Percentiles rank a stretch among this genome's conserved stretches.
Conservation (phyloP, 2,797 vertebrate species). For the Apodemus agrarius region DNA sequence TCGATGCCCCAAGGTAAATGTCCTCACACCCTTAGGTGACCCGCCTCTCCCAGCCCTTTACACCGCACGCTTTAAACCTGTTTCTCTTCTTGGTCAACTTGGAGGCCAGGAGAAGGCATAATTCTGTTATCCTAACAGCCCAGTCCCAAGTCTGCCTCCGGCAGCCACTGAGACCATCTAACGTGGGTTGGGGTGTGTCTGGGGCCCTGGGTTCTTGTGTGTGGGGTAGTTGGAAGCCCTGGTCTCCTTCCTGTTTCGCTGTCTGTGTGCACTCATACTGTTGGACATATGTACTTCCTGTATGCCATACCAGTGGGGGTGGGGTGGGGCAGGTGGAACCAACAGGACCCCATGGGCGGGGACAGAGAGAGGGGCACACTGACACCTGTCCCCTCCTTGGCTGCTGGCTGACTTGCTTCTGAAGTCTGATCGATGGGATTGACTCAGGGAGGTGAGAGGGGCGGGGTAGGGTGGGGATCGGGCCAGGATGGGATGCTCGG, state of each 20-base stretch:
- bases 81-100: not conserved
- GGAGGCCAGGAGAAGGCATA: not conserved
- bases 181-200: not conserved
- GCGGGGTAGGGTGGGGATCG: constrained; percentile 59
- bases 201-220: not conserved
- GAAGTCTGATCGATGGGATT: constrained; percentile 81
- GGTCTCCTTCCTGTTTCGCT: not conserved
- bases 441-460: constrained; percentile 77
- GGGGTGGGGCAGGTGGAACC: not conserved
- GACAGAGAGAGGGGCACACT: constrained; percentile 39
- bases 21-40: constrained; percentile 80
- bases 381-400: constrained; percentile 75
- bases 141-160: not conserved
- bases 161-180: not conserved
- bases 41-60: not conserved
- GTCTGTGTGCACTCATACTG: not conserved
- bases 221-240: not conserved
- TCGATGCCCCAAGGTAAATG: constrained; percentile 94
- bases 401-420: constrained; percentile 85
- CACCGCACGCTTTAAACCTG: constrained; percentile 10
- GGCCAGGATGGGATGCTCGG: constrained; percentile 42
- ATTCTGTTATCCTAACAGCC: not conserved
- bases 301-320: not conserved
- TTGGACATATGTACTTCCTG: not conserved
- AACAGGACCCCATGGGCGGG: not conserved